Evolutionary conservation across 30 jellyfish, hydroid and myxozoan species (phyloP).

Genomic region (Pseudorhiza aurosa): DNA sequence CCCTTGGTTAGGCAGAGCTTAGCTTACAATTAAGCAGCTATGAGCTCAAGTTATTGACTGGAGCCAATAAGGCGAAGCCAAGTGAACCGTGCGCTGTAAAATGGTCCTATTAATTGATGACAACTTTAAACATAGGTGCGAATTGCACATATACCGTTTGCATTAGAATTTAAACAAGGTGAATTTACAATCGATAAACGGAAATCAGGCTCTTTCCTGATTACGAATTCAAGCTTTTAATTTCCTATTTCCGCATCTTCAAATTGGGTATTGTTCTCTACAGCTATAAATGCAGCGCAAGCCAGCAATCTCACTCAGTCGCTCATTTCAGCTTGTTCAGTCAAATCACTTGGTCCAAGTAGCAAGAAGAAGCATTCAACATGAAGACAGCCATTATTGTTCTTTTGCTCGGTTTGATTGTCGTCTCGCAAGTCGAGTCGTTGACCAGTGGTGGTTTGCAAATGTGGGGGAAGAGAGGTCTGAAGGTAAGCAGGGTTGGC

Average conservation of each 20-base stretch:
- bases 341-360: neutral
- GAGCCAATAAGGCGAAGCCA: neutral
- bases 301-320: neutral
- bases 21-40: neutral
- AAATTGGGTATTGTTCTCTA: neutral
- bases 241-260: neutral
- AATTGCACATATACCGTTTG: neutral
- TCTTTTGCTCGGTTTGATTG: conserved; percentile 15
- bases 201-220: neutral
- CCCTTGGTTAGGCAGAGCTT: neutral
- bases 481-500: conserved; percentile 1
- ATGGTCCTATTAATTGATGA: neutral
- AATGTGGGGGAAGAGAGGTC: conserved; percentile 5
- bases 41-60: neutral
- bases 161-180: neutral
- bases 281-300: neutral
- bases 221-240: neutral
- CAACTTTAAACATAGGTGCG: neutral
- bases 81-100: neutral
- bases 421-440: conserved; percentile 3
- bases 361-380: neutral
- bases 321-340: neutral
- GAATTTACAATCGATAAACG: neutral
- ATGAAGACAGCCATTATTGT: neutral
- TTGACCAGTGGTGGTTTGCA: conserved; percentile 1